Conservation (phyloP, 2,888 invertebrate genomes). For the Chrysolina oricalcia region DNA sequence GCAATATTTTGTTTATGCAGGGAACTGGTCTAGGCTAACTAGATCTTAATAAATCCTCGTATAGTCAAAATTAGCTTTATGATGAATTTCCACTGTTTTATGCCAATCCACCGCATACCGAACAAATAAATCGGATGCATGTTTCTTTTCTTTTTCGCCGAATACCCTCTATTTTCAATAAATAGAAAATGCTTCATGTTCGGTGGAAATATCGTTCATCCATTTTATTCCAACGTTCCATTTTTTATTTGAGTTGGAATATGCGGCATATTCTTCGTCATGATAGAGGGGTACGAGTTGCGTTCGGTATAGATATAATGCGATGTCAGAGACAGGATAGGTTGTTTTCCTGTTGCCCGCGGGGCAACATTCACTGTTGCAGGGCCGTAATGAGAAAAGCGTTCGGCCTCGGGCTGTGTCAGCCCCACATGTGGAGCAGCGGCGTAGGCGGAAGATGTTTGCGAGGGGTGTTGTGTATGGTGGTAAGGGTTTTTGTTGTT, state of each 20-base stretch:
- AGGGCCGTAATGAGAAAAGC: slow-evolving; percentile 55
- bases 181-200: slow-evolving; percentile 8
- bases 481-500: background rate
- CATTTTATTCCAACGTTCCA: slow-evolving; percentile 21
- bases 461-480: background rate
- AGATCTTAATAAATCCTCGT: no score
- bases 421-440: slow-evolving; percentile 63
- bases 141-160: background rate
- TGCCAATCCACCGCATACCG: background rate
- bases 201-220: slow-evolving; percentile 1
- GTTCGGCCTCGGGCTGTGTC: slow-evolving; percentile 61
- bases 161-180: background rate
- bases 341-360: slow-evolving; percentile 64
- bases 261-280: slow-evolving; percentile 24
- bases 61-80: no score
- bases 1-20: no score
- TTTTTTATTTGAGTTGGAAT: slow-evolving; percentile 33
- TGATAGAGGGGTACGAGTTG: slow-evolving; percentile 48
- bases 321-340: slow-evolving; percentile 64
- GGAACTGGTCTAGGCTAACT: no score
- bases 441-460: slow-evolving; percentile 6
- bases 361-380: slow-evolving; percentile 64
- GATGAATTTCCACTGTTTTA: no score
- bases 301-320: slow-evolving; percentile 60
- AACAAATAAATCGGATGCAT: background rate